Evolutionary conservation across 2,888 invertebrate genomes (phyloP).

Genomic region (Rhogogaster chlorosoma): DNA sequence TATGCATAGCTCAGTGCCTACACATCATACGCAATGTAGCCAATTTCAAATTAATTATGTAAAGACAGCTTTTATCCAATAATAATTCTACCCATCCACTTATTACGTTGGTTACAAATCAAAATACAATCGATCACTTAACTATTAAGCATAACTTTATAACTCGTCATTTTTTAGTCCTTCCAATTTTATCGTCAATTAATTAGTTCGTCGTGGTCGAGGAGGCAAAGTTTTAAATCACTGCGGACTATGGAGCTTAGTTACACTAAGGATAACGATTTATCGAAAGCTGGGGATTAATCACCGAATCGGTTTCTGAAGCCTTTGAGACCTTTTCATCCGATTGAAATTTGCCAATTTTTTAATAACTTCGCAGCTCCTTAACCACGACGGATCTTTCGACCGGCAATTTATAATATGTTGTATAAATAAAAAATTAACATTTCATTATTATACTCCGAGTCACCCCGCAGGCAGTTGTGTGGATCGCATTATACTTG

Average conservation of each 20-base stretch:
- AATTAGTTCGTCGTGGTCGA: constrained; percentile 13
- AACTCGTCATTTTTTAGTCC: not conserved
- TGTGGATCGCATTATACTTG: constrained; percentile 32
- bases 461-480: constrained; percentile 37
- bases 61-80: constrained; percentile 14
- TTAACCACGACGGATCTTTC: not conserved
- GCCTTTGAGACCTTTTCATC: not conserved
- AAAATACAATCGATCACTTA: not conserved
- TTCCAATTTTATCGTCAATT: not conserved
- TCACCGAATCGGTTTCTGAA: not conserved
- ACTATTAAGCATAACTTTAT: not conserved
- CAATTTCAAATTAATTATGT: constrained; percentile 25
- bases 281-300: not conserved
- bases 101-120: not conserved
- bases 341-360: not conserved
- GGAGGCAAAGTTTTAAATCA: not conserved
- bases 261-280: not conserved
- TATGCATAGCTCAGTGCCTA: constrained; percentile 29
- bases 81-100: constrained; percentile 20
- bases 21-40: constrained; percentile 29
- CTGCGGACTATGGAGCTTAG: not conserved
- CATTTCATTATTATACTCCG: constrained; percentile 4
- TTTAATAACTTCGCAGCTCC: not conserved
- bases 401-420: not conserved
- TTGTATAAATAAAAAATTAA: not conserved